phyloP scores from a whole-genome alignment of 2,797 vertebrate genomes.

The Ptychobarbus kaznakovi region DNA sequence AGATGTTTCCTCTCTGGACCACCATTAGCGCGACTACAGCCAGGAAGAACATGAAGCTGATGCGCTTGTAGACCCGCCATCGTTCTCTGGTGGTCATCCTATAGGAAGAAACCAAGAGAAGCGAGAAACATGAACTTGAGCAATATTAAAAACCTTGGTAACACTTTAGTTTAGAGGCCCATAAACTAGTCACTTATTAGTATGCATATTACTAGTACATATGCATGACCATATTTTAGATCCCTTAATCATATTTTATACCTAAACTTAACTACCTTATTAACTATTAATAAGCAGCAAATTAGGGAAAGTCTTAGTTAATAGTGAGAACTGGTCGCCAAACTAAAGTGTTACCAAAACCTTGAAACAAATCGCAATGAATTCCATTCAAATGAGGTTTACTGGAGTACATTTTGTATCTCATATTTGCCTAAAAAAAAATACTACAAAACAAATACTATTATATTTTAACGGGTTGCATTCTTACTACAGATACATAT shows the following conservation, averaged over 20 bases:
- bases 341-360: not conserved
- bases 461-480: not conserved
- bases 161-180: not conserved
- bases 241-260: not conserved
- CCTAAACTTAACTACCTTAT: not conserved
- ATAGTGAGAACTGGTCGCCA: not conserved
- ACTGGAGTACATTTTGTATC: not conserved
- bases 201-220: not conserved
- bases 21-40: constrained; percentile 82
- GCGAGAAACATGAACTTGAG: not conserved
- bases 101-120: constrained; percentile 37
- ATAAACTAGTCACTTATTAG: not conserved
- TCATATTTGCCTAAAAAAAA: not conserved
- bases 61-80: constrained; percentile 83
- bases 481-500: not conserved
- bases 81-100: constrained; percentile 82
- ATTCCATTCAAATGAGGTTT: not conserved
- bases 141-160: not conserved
- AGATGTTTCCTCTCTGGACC: constrained; percentile 82
- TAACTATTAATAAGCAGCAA: not conserved
- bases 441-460: too few species aligned
- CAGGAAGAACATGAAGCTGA: constrained; percentile 82
- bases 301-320: not conserved
- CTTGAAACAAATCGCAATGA: not conserved
- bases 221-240: not conserved